Evolutionary conservation across 2,888 invertebrate species (phyloP), one percentile per base, ranked within the genome.

Genomic region (Eristalis intricaria): DNA sequence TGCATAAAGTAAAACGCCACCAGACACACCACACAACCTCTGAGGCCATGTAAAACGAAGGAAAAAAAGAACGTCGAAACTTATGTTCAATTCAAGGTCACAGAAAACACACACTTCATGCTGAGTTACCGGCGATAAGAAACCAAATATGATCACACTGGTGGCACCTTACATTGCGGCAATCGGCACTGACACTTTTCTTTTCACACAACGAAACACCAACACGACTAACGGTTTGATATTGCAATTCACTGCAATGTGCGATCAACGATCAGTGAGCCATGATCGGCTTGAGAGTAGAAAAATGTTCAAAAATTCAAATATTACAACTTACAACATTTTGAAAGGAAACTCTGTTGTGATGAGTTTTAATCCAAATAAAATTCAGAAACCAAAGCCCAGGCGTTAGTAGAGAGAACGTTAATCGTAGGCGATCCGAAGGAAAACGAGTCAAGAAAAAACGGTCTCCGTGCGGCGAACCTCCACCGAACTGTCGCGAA

Each of bases 401-500:
- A 50, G 10, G 50, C 8, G 19, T 50, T n/a, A 50, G 50, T 50
- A 19, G 19, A 8, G 19, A 50, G 50, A 50, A 50, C 43, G n/a
- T 50, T n/a, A 50, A 50, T 19, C 43, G 43, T n/a, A n/a, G 19
- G n/a, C 50, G 50, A n/a, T 50, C 8, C 19, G 50, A 50, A 19
- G 50, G 50, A 50, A 50, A 50, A 50, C 50, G 50, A 50, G 50
- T 50, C 1, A 50, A n/a, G n/a, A n/a, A 26, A 50, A 50, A 50
- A 50, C 50, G 50, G 50, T 50, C 50, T 50, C 50, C 50, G 50
- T 19, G 35, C 1, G 38, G 10, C 10, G 7, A 38, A 64, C 40
- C 23, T 23, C 73, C 38, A 74, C 81, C 78, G 78, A 61, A 66
- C 82, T 40, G 65, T 78, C 65, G 56, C 65, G 68, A 82, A 79